Conservation (phyloP, 2,888 invertebrate species). For the Synergus gifuensis region DNA sequence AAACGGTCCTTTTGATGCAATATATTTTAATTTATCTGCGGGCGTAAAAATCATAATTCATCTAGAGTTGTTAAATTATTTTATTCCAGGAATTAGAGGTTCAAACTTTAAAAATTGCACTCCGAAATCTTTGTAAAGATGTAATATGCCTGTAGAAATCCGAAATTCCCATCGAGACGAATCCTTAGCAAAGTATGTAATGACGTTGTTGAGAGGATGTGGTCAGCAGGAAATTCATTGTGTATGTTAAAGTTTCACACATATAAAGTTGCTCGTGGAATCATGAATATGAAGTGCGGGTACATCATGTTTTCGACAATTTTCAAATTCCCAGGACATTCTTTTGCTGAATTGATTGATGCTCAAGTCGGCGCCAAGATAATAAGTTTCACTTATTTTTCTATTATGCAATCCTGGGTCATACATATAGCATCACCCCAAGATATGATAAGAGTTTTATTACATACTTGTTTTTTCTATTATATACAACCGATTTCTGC, state of each 20-base stretch:
- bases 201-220: constrained; percentile 69
- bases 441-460: constrained; percentile 66
- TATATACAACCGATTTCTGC: constrained; percentile 53
- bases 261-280: constrained; percentile 65
- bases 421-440: constrained; percentile 63
- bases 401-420: constrained; percentile 58
- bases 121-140: background rate
- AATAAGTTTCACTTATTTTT: constrained; percentile 52
- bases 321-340: background rate
- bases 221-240: constrained; percentile 74
- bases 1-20: background rate
- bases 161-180: constrained; percentile 62
- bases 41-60: background rate
- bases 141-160: background rate
- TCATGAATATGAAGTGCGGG: constrained; percentile 17
- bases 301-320: background rate
- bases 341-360: background rate
- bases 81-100: background rate
- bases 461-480: constrained; percentile 62
- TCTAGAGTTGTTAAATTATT: background rate
- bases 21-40: background rate
- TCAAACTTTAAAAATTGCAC: background rate
- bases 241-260: constrained; percentile 55
- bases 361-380: constrained; percentile 53
- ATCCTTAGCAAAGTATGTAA: constrained; percentile 65